Conservation (phyloP, 1,140 invertebrate species). For the Mactra quadrangularis region DNA sequence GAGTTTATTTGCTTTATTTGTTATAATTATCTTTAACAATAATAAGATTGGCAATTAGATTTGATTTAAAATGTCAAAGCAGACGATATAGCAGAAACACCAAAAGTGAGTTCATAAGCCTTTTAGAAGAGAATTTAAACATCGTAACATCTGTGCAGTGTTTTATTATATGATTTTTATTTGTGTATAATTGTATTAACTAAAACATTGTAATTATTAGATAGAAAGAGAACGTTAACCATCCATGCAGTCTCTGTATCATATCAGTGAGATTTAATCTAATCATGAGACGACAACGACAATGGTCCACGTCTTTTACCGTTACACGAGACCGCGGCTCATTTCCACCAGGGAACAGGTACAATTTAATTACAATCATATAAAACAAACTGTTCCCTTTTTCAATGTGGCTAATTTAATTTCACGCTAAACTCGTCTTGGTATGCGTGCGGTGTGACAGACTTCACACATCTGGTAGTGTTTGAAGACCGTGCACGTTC, state of each 20-base stretch:
- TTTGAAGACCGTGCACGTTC: slow-evolving; percentile 42
- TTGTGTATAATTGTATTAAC: not conserved
- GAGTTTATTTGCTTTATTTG: no score
- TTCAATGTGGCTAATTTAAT: slow-evolving; percentile 45
- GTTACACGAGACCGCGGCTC: slow-evolving; percentile 9
- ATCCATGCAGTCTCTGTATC: no score
- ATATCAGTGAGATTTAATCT: no score
- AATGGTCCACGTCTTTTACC: not conserved
- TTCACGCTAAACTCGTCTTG: slow-evolving; percentile 38
- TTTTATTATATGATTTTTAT: slow-evolving; percentile 6
- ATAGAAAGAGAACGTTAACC: not conserved
- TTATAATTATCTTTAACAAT: no score
- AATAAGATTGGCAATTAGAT: no score
- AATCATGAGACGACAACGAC: no score
- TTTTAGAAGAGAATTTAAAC: no score
- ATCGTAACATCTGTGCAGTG: not conserved
- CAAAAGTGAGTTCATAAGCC: no score
- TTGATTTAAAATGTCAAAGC: no score
- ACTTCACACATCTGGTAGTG: slow-evolving; percentile 55
- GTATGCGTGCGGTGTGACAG: slow-evolving; percentile 46
- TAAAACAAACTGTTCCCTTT: slow-evolving; percentile 38
- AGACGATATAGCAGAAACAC: no score
- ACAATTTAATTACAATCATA: slow-evolving; percentile 44
- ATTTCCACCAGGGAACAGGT: slow-evolving; percentile 28
- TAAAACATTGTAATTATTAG: not conserved